Evolutionary conservation across 2,888 invertebrate genomes (phyloP).

Genomic region (Ischnus inquisitorius): DNA sequence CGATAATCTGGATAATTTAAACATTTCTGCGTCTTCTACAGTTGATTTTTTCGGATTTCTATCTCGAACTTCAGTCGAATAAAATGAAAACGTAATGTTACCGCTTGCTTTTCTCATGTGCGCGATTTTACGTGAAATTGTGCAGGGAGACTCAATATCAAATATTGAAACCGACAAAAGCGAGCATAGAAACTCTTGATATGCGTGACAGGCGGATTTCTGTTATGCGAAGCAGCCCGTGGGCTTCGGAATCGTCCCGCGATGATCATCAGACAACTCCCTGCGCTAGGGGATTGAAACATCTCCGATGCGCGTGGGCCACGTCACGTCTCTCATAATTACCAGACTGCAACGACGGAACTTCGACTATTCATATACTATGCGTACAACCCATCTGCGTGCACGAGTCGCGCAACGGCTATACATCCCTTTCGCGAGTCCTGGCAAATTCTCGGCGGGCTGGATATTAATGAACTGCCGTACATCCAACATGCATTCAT

Average conservation of each 20-base stretch:
- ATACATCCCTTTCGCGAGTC: constrained; percentile 12
- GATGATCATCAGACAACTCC: constrained; percentile 59
- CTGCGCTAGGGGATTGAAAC: constrained; percentile 46
- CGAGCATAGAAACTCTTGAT: constrained; percentile 27
- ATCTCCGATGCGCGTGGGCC: constrained; percentile 33
- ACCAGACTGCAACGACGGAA: constrained; percentile 48
- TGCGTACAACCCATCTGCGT: neutral
- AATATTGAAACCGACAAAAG: constrained; percentile 55
- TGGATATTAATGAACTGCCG: too few relatives aligned
- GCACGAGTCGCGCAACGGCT: constrained; percentile 1
- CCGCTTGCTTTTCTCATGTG: too few relatives aligned
- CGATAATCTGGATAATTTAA: too few relatives aligned
- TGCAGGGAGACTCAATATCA: constrained; percentile 27
- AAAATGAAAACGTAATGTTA: too few relatives aligned
- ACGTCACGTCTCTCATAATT: constrained; percentile 66
- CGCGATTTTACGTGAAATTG: too few relatives aligned
- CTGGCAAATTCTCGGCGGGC: neutral
- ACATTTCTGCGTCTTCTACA: too few relatives aligned
- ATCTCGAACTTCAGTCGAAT: too few relatives aligned
- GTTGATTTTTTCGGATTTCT: too few relatives aligned
- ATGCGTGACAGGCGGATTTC: constrained; percentile 59
- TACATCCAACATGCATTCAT: too few relatives aligned
- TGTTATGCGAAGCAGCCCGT: constrained; percentile 62
- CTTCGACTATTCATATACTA: constrained; percentile 32
- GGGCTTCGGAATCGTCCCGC: constrained; percentile 46